phyloP scores from a whole-genome alignment of 2,888 invertebrate species.

The Prosapia bicincta region DNA sequence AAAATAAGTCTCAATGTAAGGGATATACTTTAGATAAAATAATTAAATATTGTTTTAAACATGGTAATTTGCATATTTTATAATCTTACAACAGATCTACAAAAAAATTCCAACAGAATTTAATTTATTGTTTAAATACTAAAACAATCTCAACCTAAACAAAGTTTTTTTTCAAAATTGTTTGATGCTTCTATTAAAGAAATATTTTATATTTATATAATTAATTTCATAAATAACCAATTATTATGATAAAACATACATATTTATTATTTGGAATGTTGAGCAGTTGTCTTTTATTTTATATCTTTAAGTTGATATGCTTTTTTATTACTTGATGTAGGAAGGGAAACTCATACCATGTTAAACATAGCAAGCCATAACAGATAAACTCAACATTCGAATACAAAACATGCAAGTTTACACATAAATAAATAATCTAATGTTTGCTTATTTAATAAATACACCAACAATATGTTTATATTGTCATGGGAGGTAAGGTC shows the following conservation, averaged over 20 bases:
- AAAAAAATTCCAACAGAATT: neutral
- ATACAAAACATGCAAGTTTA: neutral
- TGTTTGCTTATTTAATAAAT: neutral
- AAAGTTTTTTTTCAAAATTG: neutral
- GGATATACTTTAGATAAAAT: neutral
- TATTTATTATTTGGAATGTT: neutral
- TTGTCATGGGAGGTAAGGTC: neutral
- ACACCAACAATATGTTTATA: neutral
- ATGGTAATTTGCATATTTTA: neutral
- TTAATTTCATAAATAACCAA: neutral
- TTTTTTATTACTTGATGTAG: neutral
- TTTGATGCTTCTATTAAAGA: neutral
- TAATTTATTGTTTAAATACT: neutral
- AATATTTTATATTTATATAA: neutral
- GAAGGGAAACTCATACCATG: neutral
- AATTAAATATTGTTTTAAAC: too few species aligned
- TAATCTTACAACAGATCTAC: neutral
- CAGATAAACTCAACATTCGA: neutral
- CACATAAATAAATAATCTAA: neutral
- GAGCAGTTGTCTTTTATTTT: neutral
- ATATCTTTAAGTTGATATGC: neutral
- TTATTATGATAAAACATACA: neutral
- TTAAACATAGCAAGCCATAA: neutral
- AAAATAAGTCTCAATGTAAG: neutral
- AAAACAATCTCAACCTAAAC: neutral